Conservation (phyloP, 2,113 vertebrate genomes). For the Struthio camelus region DNA sequence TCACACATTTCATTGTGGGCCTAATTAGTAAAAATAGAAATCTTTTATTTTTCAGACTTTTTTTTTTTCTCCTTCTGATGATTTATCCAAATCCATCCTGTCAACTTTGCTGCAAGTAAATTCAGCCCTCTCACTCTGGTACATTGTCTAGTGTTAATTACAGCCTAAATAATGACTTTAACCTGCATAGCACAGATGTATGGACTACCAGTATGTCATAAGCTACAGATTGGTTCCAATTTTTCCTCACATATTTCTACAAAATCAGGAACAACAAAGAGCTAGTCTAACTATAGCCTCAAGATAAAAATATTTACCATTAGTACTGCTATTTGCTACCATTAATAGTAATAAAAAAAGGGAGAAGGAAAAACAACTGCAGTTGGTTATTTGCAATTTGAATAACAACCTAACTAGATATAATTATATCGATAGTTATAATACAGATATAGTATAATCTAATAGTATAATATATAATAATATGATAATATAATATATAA, state of each 20-base stretch:
- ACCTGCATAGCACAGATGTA: fast-evolving
- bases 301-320: neutral
- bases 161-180: neutral
- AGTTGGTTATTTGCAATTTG: neutral
- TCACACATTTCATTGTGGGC: fast-evolving
- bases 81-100: neutral
- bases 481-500: no score
- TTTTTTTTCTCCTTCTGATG: neutral
- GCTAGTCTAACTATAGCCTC: neutral
- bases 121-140: neutral
- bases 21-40: neutral
- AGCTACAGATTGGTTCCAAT: fast-evolving
- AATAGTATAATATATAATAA: no score
- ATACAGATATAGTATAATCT: no score
- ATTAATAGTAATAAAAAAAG: neutral
- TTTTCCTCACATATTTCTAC: neutral
- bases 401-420: neutral
- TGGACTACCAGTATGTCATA: neutral
- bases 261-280: neutral
- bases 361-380: neutral
- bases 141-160: neutral
- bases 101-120: neutral
- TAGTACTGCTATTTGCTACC: neutral
- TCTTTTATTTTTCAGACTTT: neutral
- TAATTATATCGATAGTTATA: no score